Evolutionary conservation across 2,797 vertebrate genomes (phyloP).

Genomic region (Triplophysa yarkandensis): DNA sequence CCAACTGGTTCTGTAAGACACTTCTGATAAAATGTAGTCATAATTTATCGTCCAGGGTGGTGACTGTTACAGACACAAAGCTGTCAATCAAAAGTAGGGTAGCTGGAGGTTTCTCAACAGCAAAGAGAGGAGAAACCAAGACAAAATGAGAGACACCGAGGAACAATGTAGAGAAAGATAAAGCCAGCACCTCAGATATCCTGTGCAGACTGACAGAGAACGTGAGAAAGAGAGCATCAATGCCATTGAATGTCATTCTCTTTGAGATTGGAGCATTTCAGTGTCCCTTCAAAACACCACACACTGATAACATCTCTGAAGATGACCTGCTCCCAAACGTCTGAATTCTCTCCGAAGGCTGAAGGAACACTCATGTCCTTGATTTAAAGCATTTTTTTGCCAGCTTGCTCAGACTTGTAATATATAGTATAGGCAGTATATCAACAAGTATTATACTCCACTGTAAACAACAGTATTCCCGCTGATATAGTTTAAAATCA

Average conservation of each 20-base stretch:
- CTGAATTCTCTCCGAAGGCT: too few relatives aligned
- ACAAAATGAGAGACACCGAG: constrained; percentile 1
- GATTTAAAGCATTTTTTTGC: too few relatives aligned
- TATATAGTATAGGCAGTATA: too few relatives aligned
- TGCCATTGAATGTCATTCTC: constrained; percentile 41
- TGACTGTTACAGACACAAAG: constrained; percentile 3
- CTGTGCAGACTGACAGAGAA: constrained; percentile 22
- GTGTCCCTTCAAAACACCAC: constrained; percentile 28
- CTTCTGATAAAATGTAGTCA: constrained; percentile 20
- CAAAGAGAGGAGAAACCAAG: constrained; percentile 26
- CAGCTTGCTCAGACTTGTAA: too few relatives aligned
- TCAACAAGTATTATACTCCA: too few relatives aligned
- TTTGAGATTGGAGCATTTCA: constrained; percentile 46
- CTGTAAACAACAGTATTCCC: too few relatives aligned
- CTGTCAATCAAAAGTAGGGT: constrained; percentile 8
- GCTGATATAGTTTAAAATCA: too few relatives aligned
- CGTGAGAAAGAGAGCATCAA: constrained; percentile 34
- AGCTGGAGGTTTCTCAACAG: constrained; percentile 14
- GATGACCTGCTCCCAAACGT: too few relatives aligned
- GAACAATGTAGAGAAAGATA: constrained; percentile 7
- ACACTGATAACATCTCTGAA: constrained; percentile 38
- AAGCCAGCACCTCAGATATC: constrained; percentile 33
- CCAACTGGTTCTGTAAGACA: background rate
- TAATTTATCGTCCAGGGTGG: background rate
- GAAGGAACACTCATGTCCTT: too few relatives aligned